These are phyloP conservation scores for Synanceia verrucosa DNA, from an alignment of 2,797 vertebrate genomes.

Conservation along the genomic window DNA sequence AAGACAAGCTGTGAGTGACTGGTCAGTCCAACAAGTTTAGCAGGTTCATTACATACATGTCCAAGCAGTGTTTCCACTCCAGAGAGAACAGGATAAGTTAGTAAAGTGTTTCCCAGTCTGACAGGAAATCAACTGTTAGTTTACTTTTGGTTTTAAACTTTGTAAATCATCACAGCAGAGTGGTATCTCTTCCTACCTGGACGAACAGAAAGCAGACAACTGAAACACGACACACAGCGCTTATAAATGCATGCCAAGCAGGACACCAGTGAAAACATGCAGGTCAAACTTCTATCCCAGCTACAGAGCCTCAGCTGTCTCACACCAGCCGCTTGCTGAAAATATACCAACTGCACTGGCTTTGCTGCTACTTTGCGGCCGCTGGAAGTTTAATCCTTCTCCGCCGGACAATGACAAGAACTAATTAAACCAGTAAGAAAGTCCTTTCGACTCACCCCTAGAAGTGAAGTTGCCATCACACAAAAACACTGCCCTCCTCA, in stretches of 20 bases:
- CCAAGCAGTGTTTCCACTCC: neutral
- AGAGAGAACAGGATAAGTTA: neutral
- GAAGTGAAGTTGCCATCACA: slow-evolving; percentile 99
- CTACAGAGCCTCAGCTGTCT: slow-evolving; percentile 78
- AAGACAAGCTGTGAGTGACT: slow-evolving; percentile 60
- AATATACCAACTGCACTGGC: slow-evolving; percentile 87
- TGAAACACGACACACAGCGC: slow-evolving; percentile 65
- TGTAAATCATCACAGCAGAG: slow-evolving; percentile 3
- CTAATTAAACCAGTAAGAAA: slow-evolving; percentile 93
- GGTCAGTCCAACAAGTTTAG: slow-evolving; percentile 38
- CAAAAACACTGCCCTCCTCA: slow-evolving; percentile 96
- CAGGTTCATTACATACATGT: slow-evolving; percentile 29
- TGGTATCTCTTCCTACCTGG: slow-evolving; percentile 87
- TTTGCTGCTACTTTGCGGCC: slow-evolving; percentile 85
- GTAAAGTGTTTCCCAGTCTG: neutral
- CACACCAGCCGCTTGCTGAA: slow-evolving; percentile 83
- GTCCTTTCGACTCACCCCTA: slow-evolving; percentile 99
- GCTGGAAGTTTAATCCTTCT: slow-evolving; percentile 91
- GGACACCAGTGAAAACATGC: slow-evolving; percentile 65
- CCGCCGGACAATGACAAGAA: slow-evolving; percentile 93
- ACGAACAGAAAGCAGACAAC: slow-evolving; percentile 63
- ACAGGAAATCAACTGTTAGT: too few species aligned
- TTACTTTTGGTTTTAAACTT: neutral
- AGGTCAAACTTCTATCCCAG: slow-evolving; percentile 70
- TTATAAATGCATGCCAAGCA: slow-evolving; percentile 59